Evolutionary conservation across 92 coral and sea anemone species (phyloP).

Genomic region (Galaxea fascicularis): DNA sequence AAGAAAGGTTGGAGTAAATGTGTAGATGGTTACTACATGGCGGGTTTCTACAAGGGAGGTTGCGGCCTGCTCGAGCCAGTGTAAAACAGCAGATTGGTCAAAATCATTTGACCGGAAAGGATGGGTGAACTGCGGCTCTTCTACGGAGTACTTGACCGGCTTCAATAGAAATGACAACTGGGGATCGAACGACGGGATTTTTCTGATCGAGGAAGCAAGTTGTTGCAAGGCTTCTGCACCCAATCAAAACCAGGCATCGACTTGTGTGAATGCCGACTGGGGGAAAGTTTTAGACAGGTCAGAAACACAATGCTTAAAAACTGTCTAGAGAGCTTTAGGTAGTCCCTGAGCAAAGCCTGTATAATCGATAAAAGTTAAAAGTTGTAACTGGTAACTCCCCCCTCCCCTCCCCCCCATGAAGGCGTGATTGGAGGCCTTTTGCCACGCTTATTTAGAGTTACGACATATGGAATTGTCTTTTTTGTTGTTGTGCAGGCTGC

Average conservation of each 20-base stretch:
- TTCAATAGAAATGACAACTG: conserved; percentile 34
- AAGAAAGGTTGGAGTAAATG: conserved; percentile 76
- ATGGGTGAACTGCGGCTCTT: conserved; percentile 44
- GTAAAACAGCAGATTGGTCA: conserved; percentile 55
- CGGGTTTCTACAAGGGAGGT: conserved; percentile 61
- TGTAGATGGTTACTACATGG: conserved; percentile 55
- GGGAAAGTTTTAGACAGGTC: conserved; percentile 51
- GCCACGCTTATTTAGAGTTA: too few relatives aligned
- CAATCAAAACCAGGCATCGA: conserved; percentile 39
- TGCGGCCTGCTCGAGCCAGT: conserved; percentile 51
- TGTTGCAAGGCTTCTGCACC: conserved; percentile 71
- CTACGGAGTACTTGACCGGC: conserved; percentile 57
- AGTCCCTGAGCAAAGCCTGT: not conserved
- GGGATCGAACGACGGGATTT: conserved; percentile 20
- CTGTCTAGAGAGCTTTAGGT: not conserved
- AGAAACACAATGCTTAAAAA: not conserved
- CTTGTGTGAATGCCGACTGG: conserved; percentile 66
- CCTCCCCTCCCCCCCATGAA: too few relatives aligned
- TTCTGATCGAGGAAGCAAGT: conserved; percentile 52
- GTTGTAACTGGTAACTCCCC: too few relatives aligned
- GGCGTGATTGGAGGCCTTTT: too few relatives aligned
- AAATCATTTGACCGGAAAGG: conserved; percentile 57
- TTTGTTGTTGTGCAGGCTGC: too few relatives aligned
- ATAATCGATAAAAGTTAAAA: too few relatives aligned
- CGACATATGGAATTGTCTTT: too few relatives aligned